These are phyloP conservation scores for Sebastes minor DNA, from an alignment of 2,797 vertebrate genomes.

Conservation along the genomic window DNA sequence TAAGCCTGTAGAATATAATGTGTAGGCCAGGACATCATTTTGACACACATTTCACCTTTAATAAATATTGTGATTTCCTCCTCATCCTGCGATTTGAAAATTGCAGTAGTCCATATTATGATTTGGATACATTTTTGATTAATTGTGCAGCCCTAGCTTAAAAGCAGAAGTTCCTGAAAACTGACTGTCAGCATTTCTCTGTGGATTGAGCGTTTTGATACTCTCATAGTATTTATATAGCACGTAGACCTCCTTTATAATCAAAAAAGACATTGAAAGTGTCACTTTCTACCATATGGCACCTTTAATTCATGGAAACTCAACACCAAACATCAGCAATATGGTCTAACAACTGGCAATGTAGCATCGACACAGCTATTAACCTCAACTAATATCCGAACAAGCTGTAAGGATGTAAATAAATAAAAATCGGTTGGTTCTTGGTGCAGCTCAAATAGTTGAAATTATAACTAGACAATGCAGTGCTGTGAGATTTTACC, in stretches of 20 bases:
- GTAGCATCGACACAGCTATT: background rate
- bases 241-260: background rate
- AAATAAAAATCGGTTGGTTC: background rate
- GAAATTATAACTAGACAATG: slow-evolving; percentile 32
- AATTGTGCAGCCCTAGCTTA: too few relatives aligned
- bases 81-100: too few relatives aligned
- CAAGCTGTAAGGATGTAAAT: background rate
- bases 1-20: too few relatives aligned
- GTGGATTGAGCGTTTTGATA: background rate
- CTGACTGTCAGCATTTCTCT: background rate
- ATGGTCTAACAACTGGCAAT: background rate
- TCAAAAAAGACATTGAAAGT: background rate
- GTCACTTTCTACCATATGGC: background rate
- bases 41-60: too few relatives aligned
- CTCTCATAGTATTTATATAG: background rate
- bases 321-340: background rate
- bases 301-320: background rate
- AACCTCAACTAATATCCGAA: background rate
- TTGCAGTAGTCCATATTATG: too few relatives aligned
- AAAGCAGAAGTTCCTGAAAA: background rate
- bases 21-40: too few relatives aligned
- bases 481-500: slow-evolving; percentile 67
- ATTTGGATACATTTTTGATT: too few relatives aligned
- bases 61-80: too few relatives aligned
- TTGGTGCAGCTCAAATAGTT: background rate